Conservation (phyloP, 2,888 invertebrate species). For the Leptothorax acervorum region DNA sequence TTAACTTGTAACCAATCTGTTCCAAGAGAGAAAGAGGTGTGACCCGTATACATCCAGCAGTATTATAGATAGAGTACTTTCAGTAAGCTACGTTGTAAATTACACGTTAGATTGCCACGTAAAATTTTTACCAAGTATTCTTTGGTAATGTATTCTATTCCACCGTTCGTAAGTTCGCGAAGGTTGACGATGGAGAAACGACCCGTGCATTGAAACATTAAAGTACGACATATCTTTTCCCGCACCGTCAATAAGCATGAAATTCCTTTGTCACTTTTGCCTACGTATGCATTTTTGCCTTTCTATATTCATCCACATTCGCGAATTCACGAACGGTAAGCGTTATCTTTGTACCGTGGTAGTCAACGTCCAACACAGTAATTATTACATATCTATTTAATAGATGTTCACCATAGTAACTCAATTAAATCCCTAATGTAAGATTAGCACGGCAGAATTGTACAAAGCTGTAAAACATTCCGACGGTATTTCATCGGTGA, state of each 20-base stretch:
- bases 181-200: background rate
- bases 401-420: constrained; percentile 56
- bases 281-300: background rate
- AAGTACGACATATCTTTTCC: constrained; percentile 27
- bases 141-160: background rate
- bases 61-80: constrained; percentile 49
- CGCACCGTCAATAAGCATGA: constrained; percentile 49
- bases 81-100: constrained; percentile 20
- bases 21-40: background rate
- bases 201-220: background rate
- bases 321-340: background rate
- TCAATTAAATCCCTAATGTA: constrained; percentile 52
- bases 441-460: constrained; percentile 49
- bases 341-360: background rate
- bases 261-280: constrained; percentile 41
- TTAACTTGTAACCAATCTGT: background rate
- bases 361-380: constrained; percentile 43
- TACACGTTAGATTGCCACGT: constrained; percentile 2
- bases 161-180: constrained; percentile 2
- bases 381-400: constrained; percentile 54
- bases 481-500: constrained; percentile 56
- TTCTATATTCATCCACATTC: background rate
- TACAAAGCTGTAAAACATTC: constrained; percentile 62
- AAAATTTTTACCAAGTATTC: constrained; percentile 13
- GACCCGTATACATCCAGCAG: constrained; percentile 28